Evolutionary conservation across 2,113 vertebrate species (phyloP).

Genomic region (Spheniscus mendiculus): DNA sequence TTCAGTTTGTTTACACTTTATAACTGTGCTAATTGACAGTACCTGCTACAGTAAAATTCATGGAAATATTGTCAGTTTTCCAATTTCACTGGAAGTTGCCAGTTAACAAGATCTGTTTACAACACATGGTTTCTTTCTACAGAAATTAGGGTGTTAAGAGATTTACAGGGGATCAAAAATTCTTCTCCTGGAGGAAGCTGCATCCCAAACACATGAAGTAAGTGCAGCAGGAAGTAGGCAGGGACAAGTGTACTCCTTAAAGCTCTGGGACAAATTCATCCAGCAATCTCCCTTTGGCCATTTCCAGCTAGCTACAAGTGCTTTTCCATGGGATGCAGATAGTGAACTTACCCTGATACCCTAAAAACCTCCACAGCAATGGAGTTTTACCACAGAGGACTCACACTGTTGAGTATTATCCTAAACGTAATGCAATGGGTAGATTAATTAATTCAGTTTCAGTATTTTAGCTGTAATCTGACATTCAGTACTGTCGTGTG

Average conservation of each 20-base stretch:
- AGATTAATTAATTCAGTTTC: neutral
- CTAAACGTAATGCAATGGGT: neutral
- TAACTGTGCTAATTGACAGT: neutral
- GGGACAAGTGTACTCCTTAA: neutral
- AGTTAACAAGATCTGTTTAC: neutral
- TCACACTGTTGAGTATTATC: neutral
- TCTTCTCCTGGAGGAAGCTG: neutral
- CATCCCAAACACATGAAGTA: neutral
- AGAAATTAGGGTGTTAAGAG: neutral
- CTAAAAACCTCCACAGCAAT: neutral
- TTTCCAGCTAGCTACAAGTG: neutral
- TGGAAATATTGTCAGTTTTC: neutral
- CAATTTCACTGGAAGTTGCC: neutral
- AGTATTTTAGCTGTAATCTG: neutral
- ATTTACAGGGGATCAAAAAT: neutral
- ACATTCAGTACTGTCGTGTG: neutral
- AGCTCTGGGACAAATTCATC: neutral
- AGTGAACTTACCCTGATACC: neutral
- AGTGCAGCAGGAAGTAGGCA: neutral
- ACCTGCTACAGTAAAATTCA: neutral
- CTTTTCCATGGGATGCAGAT: neutral
- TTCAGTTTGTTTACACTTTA: neutral
- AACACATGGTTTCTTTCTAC: neutral
- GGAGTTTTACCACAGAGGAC: neutral
- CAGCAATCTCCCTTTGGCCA: neutral